Base-by-base conservation (phyloP, 1,140 invertebrate genomes). In the Tyrophagus putrescentiae region DNA sequence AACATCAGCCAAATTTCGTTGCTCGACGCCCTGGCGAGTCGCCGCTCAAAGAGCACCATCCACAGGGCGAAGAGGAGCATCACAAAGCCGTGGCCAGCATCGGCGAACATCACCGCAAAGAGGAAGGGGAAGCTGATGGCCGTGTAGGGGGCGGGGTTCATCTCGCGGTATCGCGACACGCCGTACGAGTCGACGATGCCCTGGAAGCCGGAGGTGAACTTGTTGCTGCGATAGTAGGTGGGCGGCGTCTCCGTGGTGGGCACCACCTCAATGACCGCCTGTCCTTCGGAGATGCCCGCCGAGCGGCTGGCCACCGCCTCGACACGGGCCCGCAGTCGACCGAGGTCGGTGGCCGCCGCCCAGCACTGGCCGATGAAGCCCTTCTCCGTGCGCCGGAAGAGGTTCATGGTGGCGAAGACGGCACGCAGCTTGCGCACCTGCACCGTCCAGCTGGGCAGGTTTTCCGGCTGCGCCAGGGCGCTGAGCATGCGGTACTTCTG, bases 61-160 rank as follows among this genome's bases (percentile, higher is more conserved):
- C 79, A 78, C 67, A 80, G 80, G 31, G 79, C 70, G 44, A 76
- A 74, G 64, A 81, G 77, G 2, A 81, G 72, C 97, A 70, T 98
- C 92, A 61, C 81, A 68, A 3, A 97, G 87, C 54, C 39, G 59
- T 62, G 16, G 23, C 56, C 60, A 18, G 48, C 45, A 29, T 62
- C 93, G 41, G 93, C 93, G 73, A 98, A 97, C 94, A 97, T 97
- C 66, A 96, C 81, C 48, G 85, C 71, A 73, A 98, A 98, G 41
- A 97, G 73, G 76, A 97, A 98, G 28, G 94, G 94, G 74, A 97
- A 98, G 0, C 89, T 93, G 58, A 97, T 89, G 68, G 89, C 89
- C 0, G 90, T 91, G 71, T 88, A 96, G 0, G 88, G 77, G 50
- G 87, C 86, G 70, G 94, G 91, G 77, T 96, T 96, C 58, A 89